These are phyloP conservation scores for Chaetodon trifascialis DNA, from an alignment of 2,113 vertebrate genomes.

Conservation along the genomic window DNA sequence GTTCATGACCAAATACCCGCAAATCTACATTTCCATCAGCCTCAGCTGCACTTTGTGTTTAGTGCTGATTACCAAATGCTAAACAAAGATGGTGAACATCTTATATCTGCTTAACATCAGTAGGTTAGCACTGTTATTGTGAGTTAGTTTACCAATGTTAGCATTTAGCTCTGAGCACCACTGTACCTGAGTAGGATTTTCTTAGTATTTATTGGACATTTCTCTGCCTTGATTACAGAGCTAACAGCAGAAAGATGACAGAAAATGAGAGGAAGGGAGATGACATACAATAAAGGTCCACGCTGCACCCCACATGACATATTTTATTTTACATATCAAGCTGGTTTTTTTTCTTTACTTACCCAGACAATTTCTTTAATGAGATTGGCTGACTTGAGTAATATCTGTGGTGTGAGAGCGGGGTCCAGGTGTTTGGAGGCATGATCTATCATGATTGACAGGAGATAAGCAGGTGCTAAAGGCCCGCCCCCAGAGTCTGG, in stretches of 20 bases:
- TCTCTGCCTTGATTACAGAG: neutral
- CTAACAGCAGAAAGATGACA: neutral
- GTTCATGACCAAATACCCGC: neutral
- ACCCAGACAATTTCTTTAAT: slow-evolving; percentile 94
- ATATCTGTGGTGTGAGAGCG: slow-evolving; percentile 88
- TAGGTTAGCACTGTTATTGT: neutral
- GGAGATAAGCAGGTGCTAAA: slow-evolving; percentile 90
- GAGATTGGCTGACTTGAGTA: slow-evolving; percentile 90
- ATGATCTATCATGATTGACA: slow-evolving; percentile 92
- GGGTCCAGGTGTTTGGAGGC: slow-evolving; percentile 90
- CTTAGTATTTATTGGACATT: neutral
- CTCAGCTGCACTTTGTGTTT: neutral
- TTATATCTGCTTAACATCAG: neutral
- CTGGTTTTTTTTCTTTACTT: slow-evolving; percentile 62
- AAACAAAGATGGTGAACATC: neutral
- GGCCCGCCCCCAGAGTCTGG: slow-evolving; percentile 84
- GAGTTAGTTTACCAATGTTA: neutral
- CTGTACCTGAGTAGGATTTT: neutral
- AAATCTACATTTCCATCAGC: neutral
- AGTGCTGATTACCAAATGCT: neutral
- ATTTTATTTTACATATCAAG: neutral
- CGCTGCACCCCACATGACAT: neutral
- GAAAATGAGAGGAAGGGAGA: no score
- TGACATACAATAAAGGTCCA: neutral
- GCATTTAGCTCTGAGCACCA: neutral